Base-by-base conservation (phyloP, 2,888 invertebrate genomes). In the Eueremaeus valkanovi region DNA sequence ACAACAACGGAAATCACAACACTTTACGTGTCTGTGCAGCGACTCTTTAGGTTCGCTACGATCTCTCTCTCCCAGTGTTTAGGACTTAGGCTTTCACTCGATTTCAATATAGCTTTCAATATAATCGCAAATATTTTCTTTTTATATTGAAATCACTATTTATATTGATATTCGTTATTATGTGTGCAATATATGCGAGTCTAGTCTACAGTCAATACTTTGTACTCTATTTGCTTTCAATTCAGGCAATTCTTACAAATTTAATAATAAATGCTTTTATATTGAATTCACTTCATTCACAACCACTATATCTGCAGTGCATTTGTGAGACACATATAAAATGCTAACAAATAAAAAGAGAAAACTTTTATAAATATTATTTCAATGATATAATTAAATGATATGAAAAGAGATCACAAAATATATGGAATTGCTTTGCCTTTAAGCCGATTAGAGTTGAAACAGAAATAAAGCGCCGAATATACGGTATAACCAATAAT, bases 41-140 rank as follows among this genome's bases (percentile, higher is more conserved):
- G 27, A 27, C 55, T 55, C 55, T 55, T 55, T 27, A 55, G 6
- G 13, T 55, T 6, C 45, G n/a, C n/a, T n/a, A 11, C 27, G 27
- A 55, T 55, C 55, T 55, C 55, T 11, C n/a, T 51, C n/a, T 36
- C n/a, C n/a, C 21, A 51, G 51, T 5, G n/a, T n/a, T 51, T 21
- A 3, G n/a, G 51, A 51, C 51, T 63, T 5, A n/a, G 55, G 18
- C 21, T 55, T 63, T 63, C 33, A 63, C 29, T 63, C 18, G 63
- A 63, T 63, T 63, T 63, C 55, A 55, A 55, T 55, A 55, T 27
- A 24, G 33, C 33, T 33, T 63, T 63, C 31, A 29, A 61, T 63
- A 63, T 63, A 63, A 63, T 63, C 33, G 36, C 55, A 63, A 36
- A 63, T 63, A 63, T 63, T 63, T 63, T 63, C 63, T 63, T 63